A percentile compares a stretch with the other conserved stretches of the same genome.
Evolutionary conservation across 2,888 invertebrate genomes (phyloP).

Genomic region (Blastobasis lacticolella): DNA sequence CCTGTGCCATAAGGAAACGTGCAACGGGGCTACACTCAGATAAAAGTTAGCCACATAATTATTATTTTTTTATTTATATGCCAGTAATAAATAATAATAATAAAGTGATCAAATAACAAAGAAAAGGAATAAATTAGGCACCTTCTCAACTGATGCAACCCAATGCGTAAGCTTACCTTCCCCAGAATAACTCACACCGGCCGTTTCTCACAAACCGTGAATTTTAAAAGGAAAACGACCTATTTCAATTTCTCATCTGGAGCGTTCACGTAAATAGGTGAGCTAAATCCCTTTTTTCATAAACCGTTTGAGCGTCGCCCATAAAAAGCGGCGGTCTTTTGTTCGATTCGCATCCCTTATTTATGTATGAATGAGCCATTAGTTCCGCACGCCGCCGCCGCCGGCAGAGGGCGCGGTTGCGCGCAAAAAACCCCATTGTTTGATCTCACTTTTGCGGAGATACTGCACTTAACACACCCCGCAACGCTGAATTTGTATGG

Average conservation of each 20-base stretch:
- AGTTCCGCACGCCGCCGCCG: slow-evolving; percentile 14
- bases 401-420: slow-evolving; percentile 7
- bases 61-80: no score
- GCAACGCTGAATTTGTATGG: background rate
- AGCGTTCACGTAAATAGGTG: no score
- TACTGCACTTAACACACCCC: slow-evolving; percentile 6
- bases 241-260: no score
- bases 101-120: no score
- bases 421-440: slow-evolving; percentile 10
- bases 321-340: slow-evolving; percentile 13
- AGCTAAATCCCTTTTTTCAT: slow-evolving; percentile 3
- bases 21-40: no score
- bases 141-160: no score
- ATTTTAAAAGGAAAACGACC: no score
- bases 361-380: slow-evolving; percentile 18
- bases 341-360: slow-evolving; percentile 18
- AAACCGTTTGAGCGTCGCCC: slow-evolving; percentile 14
- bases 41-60: no score
- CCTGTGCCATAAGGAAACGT: no score
- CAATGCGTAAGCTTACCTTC: background rate
- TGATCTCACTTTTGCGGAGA: slow-evolving; percentile 10
- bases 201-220: no score
- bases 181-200: background rate
- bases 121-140: no score
- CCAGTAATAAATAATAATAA: no score